These are phyloP conservation scores for Phyllotreta cruciferae DNA, from an alignment of 2,888 invertebrate species.

Conservation along the genomic window DNA sequence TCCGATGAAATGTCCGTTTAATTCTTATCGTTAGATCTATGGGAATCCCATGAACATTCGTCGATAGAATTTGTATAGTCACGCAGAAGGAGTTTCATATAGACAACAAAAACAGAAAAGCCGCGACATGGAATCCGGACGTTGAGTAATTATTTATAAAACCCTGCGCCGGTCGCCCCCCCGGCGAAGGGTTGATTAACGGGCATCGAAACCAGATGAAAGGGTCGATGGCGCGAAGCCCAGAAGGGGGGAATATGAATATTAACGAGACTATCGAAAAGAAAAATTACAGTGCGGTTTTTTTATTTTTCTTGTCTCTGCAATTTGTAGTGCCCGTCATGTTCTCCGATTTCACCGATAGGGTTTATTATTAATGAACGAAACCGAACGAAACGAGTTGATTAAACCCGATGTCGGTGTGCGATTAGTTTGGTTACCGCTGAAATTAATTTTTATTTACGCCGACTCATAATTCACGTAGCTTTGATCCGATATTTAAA, in stretches of 20 bases:
- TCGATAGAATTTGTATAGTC: neutral
- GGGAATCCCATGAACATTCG: too few relatives aligned
- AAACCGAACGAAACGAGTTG: neutral
- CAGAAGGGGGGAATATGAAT: conserved; percentile 34
- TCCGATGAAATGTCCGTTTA: too few relatives aligned
- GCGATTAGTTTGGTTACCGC: conserved; percentile 17
- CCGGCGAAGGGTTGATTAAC: conserved; percentile 33
- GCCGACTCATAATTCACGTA: too few relatives aligned
- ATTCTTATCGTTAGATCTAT: too few relatives aligned
- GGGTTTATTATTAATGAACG: conserved; percentile 5
- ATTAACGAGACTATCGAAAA: conserved; percentile 32
- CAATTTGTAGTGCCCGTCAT: conserved; percentile 19
- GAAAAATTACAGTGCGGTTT: conserved; percentile 30
- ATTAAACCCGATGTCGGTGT: neutral
- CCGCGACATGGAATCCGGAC: neutral
- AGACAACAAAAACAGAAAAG: conserved; percentile 7
- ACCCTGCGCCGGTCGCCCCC: conserved; percentile 22
- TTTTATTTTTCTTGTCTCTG: conserved; percentile 23
- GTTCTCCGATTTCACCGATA: conserved; percentile 8
- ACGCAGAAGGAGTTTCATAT: neutral
- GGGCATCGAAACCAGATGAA: conserved; percentile 34
- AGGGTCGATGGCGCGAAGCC: conserved; percentile 29
- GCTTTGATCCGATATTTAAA: too few relatives aligned
- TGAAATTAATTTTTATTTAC: too few relatives aligned
- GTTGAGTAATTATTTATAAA: conserved; percentile 2